Evolutionary conservation across 2,797 vertebrate genomes (phyloP), one percentile per base, ranked within the genome.

Genomic region (Cyclopterus lumpus): DNA sequence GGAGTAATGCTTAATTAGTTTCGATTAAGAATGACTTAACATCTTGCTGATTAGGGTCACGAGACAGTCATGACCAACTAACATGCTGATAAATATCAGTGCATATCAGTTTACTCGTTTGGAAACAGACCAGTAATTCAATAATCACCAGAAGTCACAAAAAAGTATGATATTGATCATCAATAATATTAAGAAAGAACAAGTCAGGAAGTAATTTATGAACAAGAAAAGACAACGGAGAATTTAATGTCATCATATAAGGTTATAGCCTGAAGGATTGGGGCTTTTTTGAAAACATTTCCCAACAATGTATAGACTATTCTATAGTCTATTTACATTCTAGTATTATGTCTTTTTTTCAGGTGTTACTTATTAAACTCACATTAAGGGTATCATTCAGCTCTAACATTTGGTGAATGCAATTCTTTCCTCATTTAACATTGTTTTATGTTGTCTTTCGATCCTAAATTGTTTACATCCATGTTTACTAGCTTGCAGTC

Each of bases 51-150:
- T 71, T n/a, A 44, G 22, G 16, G n/a, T 30, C 32, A 38, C 60
- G 34, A 65, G 36, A 66, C 36, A 69, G 55, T 62, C 30, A 68
- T 34, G 57, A 54, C 30, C 40, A 46, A 20, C 42, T 15, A 44
- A 16, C 14, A 44, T 44, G 42, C 14, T 44, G 42, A 53, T 32
- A 42, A 26, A 51, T 65, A n/a, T 58, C 18, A 30, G 24, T 48
- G 40, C 40, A 60, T 34, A 36, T n/a, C 1, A 1, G n/a, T 63
- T 49, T 40, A 63, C 42, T 59, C 24, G 64, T 59, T 57, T 1
- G 3, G 16, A 55, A 6, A 48, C 20, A 34, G 14, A 30, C 34
- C 3, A 59, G 7, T 55, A 57, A 64, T 34, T 30, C 6, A 72
- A 46, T 26, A 26, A 55, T 42, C 16, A 40, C 12, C 57, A n/a